Evolutionary conservation across 2,797 vertebrate species (phyloP), one percentile per base, ranked within the genome.

Genomic region (Myiotriccus ornatus): DNA sequence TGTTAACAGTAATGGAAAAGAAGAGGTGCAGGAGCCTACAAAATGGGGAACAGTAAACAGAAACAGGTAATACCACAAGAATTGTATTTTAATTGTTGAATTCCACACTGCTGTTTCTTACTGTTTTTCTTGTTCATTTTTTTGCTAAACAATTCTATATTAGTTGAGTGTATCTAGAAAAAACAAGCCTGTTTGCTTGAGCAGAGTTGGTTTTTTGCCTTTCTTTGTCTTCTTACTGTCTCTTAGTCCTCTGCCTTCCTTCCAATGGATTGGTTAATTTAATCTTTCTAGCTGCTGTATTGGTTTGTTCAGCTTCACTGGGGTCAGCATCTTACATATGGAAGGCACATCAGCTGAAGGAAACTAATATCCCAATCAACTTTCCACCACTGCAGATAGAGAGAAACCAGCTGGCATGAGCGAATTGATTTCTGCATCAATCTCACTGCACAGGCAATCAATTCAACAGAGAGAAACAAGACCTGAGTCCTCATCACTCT

Each of bases 401-500:
- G 39, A 55, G 68, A 93, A 91, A 65, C 60, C 82, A 89, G 39
- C 78, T 94, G 92, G 81, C 53, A n/a, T 6, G 28, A 87, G 62
- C 11, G 76, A 78, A 94, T 94, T 80, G 82, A 83, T 92, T 87
- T 89, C 78, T 91, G 75, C 90, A 85, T 92, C 84, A 65, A 3
- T 86, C 73, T 94, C 56, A 60, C 70, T 73, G 75, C 62, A 37
- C 32, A 41, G 53, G 23, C 75, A 89, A 52, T 78, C 86, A 73
- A 0, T 89, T 90, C 69, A 71, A 50, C 22, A 12, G 57, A 50
- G 75, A 89, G 84, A 83, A 95, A 87, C 0, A 4, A 83, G 84
- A 69, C 35, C 44, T 3, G 60, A 75, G 81, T 70, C 78, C 53
- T 83, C 75, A 34, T 50, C 41, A 4, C 49, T 78, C 39, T 17